Evolutionary conservation across 2,888 invertebrate genomes (phyloP).

Genomic region (Ophion ellenae): DNA sequence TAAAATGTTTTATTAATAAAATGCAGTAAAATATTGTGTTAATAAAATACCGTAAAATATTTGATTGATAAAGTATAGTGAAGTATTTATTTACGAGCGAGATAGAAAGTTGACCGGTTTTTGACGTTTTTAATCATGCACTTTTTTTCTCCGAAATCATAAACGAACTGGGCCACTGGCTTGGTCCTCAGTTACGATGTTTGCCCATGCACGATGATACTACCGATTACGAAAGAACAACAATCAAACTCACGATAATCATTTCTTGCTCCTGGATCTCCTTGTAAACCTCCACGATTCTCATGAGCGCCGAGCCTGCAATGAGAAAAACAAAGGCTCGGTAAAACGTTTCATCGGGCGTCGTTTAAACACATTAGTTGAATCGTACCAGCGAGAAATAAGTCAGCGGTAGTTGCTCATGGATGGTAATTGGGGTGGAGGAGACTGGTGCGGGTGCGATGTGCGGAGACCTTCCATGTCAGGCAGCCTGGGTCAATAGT

Average conservation of each 20-base stretch:
- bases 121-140: background rate
- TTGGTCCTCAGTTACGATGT: background rate
- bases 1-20: too few relatives aligned
- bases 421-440: too few relatives aligned
- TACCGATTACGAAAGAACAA: background rate
- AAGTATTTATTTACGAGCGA: background rate
- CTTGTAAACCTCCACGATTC: slow-evolving; percentile 96
- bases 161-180: background rate
- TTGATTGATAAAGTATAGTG: too few relatives aligned
- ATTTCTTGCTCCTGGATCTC: slow-evolving; percentile 97
- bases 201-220: background rate
- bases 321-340: slow-evolving; percentile 73
- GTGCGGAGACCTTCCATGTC: too few relatives aligned
- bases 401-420: too few relatives aligned
- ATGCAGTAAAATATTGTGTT: too few relatives aligned
- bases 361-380: background rate
- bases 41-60: too few relatives aligned
- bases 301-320: slow-evolving; percentile 95
- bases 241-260: slow-evolving; percentile 91
- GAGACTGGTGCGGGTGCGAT: too few relatives aligned
- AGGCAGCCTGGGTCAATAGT: too few relatives aligned
- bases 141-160: background rate
- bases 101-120: background rate
- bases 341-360: background rate
- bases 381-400: too few relatives aligned